Evolutionary conservation across 2,888 invertebrate species (phyloP).

Genomic region (Melipona bicolor): DNA sequence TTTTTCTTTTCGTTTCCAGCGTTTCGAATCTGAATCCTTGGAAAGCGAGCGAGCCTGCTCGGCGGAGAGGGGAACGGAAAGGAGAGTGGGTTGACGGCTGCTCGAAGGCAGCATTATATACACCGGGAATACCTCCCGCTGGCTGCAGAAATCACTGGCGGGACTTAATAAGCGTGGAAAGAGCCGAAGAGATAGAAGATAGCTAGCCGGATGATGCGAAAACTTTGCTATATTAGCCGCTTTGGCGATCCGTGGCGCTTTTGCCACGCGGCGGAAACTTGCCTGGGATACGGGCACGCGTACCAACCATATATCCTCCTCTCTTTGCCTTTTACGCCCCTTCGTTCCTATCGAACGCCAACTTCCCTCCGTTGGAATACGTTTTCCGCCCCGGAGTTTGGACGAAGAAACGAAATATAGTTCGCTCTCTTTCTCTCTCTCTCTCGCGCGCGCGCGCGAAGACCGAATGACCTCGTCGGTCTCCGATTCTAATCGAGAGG

Average conservation of each 20-base stretch:
- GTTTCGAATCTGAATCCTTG: slow-evolving; percentile 62
- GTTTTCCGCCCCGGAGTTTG: slow-evolving; percentile 39
- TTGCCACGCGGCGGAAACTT: slow-evolving; percentile 76
- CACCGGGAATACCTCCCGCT: slow-evolving; percentile 71
- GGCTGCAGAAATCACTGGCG: slow-evolving; percentile 81
- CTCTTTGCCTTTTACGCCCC: slow-evolving; percentile 24
- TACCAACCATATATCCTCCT: slow-evolving; percentile 46
- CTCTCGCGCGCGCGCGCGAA: background rate
- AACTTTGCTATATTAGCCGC: slow-evolving; percentile 83
- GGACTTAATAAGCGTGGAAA: slow-evolving; percentile 83
- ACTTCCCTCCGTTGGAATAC: slow-evolving; percentile 51
- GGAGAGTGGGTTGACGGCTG: slow-evolving; percentile 68
- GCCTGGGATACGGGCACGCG: slow-evolving; percentile 65
- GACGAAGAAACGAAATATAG: slow-evolving; percentile 32
- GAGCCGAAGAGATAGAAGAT: slow-evolving; percentile 80
- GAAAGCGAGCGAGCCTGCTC: slow-evolving; percentile 61
- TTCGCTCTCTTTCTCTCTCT: background rate
- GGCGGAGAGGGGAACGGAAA: slow-evolving; percentile 44
- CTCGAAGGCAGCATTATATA: slow-evolving; percentile 72
- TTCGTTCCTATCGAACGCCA: slow-evolving; percentile 52
- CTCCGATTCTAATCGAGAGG: slow-evolving; percentile 36
- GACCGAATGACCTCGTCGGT: slow-evolving; percentile 21
- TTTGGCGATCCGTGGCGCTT: slow-evolving; percentile 81
- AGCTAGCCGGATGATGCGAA: slow-evolving; percentile 82
- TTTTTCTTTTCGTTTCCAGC: background rate